Evolutionary conservation across 2,888 invertebrate genomes (phyloP), one percentile per base, ranked within the genome.

Genomic region (Phoronis australis): DNA sequence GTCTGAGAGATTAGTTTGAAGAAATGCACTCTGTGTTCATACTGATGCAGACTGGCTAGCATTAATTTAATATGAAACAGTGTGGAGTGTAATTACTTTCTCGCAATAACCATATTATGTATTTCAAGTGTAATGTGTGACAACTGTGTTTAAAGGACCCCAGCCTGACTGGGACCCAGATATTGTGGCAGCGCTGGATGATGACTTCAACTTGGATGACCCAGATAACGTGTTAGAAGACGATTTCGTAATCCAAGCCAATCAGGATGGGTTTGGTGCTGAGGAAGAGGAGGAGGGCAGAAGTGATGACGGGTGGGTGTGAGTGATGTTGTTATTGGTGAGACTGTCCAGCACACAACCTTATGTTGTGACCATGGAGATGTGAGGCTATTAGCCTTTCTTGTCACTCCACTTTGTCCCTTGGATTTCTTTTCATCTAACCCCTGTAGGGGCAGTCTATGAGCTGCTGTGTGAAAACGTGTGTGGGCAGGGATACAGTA

Each of bases 131-230:
- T 38, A 39, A 38, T 6, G 39, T n/a, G n/a, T n/a, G n/a, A n/a
- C n/a, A n/a, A 12, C 6, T 12, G 38, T 21, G 43, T 43, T 55
- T 50, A 18, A 48, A 69, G 79, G 76, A 6, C 78, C 77, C 6
- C 65, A 67, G 50, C 66, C 71, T 20, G 75, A 93, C 71, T 80
- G 91, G 77, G 96, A 96, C 74, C 91, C 94, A 0, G 96, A 96
- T 66, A 82, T 96, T 27, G 85, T 93, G 0, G 94, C 91, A 4
- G 93, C 91, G 0, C 80, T 96, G 76, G 95, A 95, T 70, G 92
- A 92, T 55, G 94, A 94, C 44, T 94, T 90, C 73, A 85, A 93
- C 48, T 90, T 82, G 68, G 84, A 86, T 1, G 83, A 91, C 74
- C 88, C 89, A 0, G 84, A 87, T 0, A 91, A 92, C 78, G 76